Conservation (phyloP, 2,113 vertebrate species). For the Camarhynchus parvulus region DNA sequence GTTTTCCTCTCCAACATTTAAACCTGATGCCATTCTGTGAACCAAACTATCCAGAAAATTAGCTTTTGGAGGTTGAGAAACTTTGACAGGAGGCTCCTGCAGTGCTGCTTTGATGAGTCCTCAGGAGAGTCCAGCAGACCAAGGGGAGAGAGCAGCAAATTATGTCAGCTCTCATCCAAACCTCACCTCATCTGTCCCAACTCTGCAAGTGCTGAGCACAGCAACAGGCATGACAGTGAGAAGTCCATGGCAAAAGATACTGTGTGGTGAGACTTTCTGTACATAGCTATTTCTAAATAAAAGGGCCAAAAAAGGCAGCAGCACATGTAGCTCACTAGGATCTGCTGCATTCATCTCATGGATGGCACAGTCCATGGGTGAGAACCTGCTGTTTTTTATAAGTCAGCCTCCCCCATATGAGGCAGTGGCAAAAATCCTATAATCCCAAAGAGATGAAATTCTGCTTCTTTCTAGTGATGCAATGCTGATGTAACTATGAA, state of each 20-base stretch:
- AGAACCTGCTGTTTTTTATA: not conserved
- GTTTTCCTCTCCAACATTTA: not conserved
- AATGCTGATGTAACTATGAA: not conserved
- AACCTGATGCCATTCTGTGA: conserved; percentile 15
- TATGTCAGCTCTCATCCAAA: not conserved
- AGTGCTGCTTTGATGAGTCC: not conserved
- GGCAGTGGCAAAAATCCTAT: not conserved
- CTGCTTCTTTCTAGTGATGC: not conserved
- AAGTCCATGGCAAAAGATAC: not conserved
- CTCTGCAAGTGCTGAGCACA: not conserved
- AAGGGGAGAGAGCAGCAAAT: not conserved
- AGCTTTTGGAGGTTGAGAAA: not conserved
- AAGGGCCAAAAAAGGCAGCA: not conserved
- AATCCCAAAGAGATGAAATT: not conserved
- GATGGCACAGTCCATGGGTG: not conserved
- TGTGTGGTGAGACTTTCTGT: not conserved
- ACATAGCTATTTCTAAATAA: not conserved
- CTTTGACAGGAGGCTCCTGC: not conserved
- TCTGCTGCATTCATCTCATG: not conserved
- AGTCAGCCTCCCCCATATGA: not conserved
- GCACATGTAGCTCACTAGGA: not conserved
- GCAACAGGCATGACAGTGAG: not conserved
- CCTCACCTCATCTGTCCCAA: not conserved
- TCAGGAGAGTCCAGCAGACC: not conserved
- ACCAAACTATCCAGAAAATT: conserved; percentile 13